Conservation (phyloP, 2,888 invertebrate genomes). For the Metalampra italica region DNA sequence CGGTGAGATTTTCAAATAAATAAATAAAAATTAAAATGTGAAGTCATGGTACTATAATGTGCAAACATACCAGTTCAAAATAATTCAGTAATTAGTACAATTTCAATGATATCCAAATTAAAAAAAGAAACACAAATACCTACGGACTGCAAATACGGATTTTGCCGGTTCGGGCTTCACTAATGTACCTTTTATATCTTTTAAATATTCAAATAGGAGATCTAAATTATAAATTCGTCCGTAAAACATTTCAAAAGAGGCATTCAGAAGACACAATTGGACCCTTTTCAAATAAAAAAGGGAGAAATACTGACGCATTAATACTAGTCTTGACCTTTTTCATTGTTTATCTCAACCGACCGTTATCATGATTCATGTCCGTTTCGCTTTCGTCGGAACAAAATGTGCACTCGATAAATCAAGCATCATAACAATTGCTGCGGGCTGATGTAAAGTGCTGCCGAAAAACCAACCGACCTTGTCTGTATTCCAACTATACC, state of each 20-base stretch:
- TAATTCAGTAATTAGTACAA: no score
- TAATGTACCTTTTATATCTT: neutral
- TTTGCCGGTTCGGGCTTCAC: neutral
- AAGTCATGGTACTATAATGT: no score
- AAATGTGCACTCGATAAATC: slow-evolving; percentile 61
- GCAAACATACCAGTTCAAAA: no score
- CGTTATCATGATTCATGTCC: slow-evolving; percentile 55
- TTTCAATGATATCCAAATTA: no score
- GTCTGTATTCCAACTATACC: neutral
- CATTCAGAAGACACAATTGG: slow-evolving; percentile 4
- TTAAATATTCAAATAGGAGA: slow-evolving; percentile 4
- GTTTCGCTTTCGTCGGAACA: slow-evolving; percentile 42
- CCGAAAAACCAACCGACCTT: slow-evolving; percentile 37
- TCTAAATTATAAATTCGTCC: slow-evolving; percentile 3
- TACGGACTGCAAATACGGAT: neutral
- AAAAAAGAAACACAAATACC: neutral
- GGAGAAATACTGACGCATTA: slow-evolving; percentile 12
- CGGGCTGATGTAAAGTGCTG: slow-evolving; percentile 38
- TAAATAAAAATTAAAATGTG: no score
- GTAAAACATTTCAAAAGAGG: slow-evolving; percentile 6
- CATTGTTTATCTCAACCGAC: slow-evolving; percentile 39
- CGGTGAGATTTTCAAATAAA: no score
- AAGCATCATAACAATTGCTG: slow-evolving; percentile 55
- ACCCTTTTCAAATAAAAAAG: slow-evolving; percentile 5
- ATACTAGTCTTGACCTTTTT: slow-evolving; percentile 35